Percentiles rank a stretch among this genome's conserved stretches.
phyloP scores from a whole-genome alignment of 64 coral and sea anemone species.

The Anthopleura sola region DNA sequence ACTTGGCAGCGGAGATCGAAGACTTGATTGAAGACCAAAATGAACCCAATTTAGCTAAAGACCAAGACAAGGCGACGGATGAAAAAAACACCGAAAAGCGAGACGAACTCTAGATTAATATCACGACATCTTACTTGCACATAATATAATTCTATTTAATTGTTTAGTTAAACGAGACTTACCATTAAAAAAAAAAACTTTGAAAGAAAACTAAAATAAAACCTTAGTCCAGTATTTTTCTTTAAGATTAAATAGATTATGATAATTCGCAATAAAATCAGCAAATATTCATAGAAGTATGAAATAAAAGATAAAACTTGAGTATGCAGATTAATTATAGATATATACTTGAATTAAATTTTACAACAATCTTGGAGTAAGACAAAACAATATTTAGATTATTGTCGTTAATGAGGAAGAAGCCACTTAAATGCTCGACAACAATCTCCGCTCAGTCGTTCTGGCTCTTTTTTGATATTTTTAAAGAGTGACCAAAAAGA shows the following conservation, averaged over 20 bases:
- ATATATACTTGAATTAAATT: too few relatives aligned
- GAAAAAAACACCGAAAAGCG: not conserved
- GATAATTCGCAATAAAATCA: too few relatives aligned
- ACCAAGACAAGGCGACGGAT: not conserved
- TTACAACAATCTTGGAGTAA: not conserved
- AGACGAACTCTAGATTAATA: not conserved
- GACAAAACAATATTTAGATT: not conserved
- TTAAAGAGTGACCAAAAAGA: too few relatives aligned
- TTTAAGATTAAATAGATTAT: too few relatives aligned
- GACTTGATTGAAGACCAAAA: slow-evolving; percentile 38
- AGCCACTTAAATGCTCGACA: not conserved
- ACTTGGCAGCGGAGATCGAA: slow-evolving; percentile 9
- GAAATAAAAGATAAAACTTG: too few relatives aligned
- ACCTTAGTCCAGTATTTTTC: too few relatives aligned
- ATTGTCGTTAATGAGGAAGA: not conserved
- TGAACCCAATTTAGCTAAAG: not conserved
- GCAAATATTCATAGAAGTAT: too few relatives aligned
- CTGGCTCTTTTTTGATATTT: not conserved
- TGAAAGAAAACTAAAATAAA: not conserved
- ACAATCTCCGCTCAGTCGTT: not conserved
- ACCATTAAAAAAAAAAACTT: not conserved
- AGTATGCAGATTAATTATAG: too few relatives aligned
- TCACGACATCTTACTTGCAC: not conserved
- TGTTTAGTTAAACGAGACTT: too few relatives aligned
- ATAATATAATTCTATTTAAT: not conserved